Evolutionary conservation across 2,888 invertebrate species (phyloP).

Genomic region (Onchidella celtica): DNA sequence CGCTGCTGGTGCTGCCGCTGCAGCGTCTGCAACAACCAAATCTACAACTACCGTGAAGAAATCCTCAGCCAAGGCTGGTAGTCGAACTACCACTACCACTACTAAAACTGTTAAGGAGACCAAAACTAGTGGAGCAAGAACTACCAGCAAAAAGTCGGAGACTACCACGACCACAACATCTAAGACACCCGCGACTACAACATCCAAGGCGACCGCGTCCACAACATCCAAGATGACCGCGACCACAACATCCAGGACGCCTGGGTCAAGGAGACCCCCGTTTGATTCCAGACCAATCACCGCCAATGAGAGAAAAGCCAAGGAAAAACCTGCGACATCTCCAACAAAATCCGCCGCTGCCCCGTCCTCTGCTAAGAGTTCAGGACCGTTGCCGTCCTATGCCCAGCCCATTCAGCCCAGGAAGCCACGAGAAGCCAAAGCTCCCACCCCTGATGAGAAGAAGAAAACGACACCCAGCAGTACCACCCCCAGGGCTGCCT

Average conservation of each 20-base stretch:
- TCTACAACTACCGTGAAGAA: constrained; percentile 24
- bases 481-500: constrained; percentile 1
- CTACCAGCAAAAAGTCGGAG: constrained; percentile 13
- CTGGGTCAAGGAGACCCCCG: constrained; percentile 26
- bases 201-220: not conserved
- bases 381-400: constrained; percentile 15
- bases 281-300: constrained; percentile 25
- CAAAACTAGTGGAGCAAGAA: not conserved
- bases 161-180: not conserved
- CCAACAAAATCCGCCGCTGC: constrained; percentile 25
- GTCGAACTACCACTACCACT: constrained; percentile 28
- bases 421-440: constrained; percentile 37
- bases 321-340: constrained; percentile 16
- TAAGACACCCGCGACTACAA: not conserved
- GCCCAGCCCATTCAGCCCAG: constrained; percentile 36
- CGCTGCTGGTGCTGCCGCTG: constrained; percentile 25
- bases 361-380: constrained; percentile 8
- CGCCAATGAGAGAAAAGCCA: constrained; percentile 10
- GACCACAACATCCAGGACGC: not conserved
- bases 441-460: constrained; percentile 22
- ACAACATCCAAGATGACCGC: constrained; percentile 2
- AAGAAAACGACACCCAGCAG: constrained; percentile 4
- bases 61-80: constrained; percentile 31
- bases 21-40: not conserved
- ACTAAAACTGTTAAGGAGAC: constrained; percentile 14